These are phyloP conservation scores for Phacellophora camtschatica DNA, from an alignment of 30 jellyfish, hydroid and myxozoan genomes.

Conservation along the genomic window DNA sequence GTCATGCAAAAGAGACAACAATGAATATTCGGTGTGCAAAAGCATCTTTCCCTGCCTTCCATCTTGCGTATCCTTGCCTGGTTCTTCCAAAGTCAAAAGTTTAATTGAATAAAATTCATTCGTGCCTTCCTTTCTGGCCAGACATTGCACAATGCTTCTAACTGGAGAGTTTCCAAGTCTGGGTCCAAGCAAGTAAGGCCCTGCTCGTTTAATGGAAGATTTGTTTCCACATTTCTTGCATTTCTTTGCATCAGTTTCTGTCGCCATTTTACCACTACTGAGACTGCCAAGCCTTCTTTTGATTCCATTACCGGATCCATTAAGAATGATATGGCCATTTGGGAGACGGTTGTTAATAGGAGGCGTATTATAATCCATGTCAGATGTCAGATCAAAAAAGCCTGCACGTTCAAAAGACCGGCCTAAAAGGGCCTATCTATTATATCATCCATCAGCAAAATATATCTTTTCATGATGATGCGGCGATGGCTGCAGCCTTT, in stretches of 20 bases:
- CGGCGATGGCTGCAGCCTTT: too few relatives aligned
- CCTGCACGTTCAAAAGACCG: too few relatives aligned
- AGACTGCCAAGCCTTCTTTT: conserved; percentile 53
- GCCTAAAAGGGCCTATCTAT: too few relatives aligned
- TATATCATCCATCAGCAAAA: too few relatives aligned
- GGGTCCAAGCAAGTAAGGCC: conserved; percentile 96
- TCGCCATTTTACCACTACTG: not conserved
- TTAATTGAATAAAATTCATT: conserved; percentile 83
- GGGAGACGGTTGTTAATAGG: conserved; percentile 26
- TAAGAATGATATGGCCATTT: conserved; percentile 53
- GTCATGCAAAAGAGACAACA: conserved; percentile 80
- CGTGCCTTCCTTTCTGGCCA: conserved; percentile 91
- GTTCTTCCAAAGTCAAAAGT: conserved; percentile 68
- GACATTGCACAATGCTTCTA: conserved; percentile 86
- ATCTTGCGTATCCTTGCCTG: conserved; percentile 74
- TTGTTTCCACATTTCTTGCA: conserved; percentile 59
- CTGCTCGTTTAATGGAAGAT: conserved; percentile 83
- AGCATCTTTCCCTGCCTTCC: conserved; percentile 93
- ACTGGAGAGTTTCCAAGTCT: conserved; percentile 92
- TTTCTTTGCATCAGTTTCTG: conserved; percentile 45
- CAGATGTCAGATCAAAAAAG: too few relatives aligned
- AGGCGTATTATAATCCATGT: conserved; percentile 19
- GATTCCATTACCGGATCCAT: conserved; percentile 67
- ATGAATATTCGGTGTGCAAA: conserved; percentile 88
- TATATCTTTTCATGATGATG: too few relatives aligned